phyloP scores from a whole-genome alignment of 1,140 invertebrate genomes.

The Drosophila arawakana region DNA sequence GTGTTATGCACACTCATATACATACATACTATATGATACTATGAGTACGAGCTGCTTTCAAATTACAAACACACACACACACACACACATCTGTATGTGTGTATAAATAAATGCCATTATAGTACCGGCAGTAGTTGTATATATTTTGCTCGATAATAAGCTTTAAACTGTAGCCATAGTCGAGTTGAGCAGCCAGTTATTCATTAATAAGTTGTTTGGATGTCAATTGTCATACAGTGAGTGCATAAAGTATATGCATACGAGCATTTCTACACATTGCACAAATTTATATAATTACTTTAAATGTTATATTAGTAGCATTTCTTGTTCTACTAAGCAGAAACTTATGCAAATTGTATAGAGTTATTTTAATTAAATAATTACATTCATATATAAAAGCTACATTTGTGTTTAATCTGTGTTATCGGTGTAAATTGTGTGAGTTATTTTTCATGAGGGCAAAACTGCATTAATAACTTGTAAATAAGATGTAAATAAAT shows the following conservation, averaged over 20 bases:
- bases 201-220: constrained; percentile 80
- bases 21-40: constrained; percentile 7
- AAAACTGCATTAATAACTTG: constrained; percentile 11
- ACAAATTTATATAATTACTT: constrained; percentile 37
- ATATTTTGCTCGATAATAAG: constrained; percentile 67
- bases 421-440: constrained; percentile 16
- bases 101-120: constrained; percentile 42
- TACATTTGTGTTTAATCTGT: neutral
- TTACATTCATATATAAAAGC: neutral
- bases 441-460: neutral
- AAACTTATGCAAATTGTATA: constrained; percentile 46
- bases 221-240: constrained; percentile 70
- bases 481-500: constrained; percentile 3
- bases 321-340: constrained; percentile 26
- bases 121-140: constrained; percentile 57
- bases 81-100: constrained; percentile 3
- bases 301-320: constrained; percentile 21
- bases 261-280: constrained; percentile 14
- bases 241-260: constrained; percentile 52
- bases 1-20: constrained; percentile 69
- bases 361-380: constrained; percentile 24
- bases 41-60: constrained; percentile 38
- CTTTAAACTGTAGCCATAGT: constrained; percentile 65
- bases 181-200: constrained; percentile 55
- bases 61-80: constrained; percentile 11